These are phyloP conservation scores for Epirrhoe tristata DNA, from an alignment of 2,888 invertebrate species.

Conservation along the genomic window DNA sequence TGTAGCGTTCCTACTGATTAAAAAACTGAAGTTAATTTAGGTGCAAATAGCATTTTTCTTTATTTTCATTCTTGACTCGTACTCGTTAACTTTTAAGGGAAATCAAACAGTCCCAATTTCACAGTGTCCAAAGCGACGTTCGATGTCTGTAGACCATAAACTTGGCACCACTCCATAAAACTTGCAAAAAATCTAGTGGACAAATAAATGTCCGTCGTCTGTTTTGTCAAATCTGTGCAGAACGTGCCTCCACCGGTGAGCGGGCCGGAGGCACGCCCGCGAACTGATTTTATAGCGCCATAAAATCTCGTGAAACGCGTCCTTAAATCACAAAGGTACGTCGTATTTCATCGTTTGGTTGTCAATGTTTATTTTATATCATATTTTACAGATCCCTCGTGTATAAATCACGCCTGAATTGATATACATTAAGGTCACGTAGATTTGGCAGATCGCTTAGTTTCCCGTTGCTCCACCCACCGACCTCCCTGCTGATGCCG, in stretches of 20 bases:
- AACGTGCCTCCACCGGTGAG: conserved; percentile 66
- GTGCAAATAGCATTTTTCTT: background rate
- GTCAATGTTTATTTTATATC: conserved; percentile 86
- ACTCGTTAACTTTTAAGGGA: conserved; percentile 48
- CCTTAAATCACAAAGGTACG: conserved; percentile 83
- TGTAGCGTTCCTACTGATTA: too few species aligned
- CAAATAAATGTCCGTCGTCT: conserved; percentile 83
- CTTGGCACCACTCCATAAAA: conserved; percentile 82
- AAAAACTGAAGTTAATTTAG: background rate
- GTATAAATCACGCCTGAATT: conserved; percentile 82
- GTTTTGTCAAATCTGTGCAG: conserved; percentile 84
- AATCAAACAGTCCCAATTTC: conserved; percentile 67
- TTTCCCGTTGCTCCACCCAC: conserved; percentile 53
- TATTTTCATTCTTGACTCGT: background rate
- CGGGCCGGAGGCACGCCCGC: conserved; percentile 58
- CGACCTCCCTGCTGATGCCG: conserved; percentile 42
- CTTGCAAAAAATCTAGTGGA: conserved; percentile 78
- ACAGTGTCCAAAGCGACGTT: conserved; percentile 69
- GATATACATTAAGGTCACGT: conserved; percentile 85
- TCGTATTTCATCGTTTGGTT: conserved; percentile 85
- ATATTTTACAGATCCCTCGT: conserved; percentile 83
- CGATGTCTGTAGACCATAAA: conserved; percentile 75
- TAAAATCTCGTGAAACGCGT: conserved; percentile 84
- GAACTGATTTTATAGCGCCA: conserved; percentile 83
- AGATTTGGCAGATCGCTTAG: conserved; percentile 80